Percentiles rank a stretch among this genome's conserved stretches.
Conservation (phyloP, 2,888 invertebrate genomes). For the Temnothorax rugatulus region DNA sequence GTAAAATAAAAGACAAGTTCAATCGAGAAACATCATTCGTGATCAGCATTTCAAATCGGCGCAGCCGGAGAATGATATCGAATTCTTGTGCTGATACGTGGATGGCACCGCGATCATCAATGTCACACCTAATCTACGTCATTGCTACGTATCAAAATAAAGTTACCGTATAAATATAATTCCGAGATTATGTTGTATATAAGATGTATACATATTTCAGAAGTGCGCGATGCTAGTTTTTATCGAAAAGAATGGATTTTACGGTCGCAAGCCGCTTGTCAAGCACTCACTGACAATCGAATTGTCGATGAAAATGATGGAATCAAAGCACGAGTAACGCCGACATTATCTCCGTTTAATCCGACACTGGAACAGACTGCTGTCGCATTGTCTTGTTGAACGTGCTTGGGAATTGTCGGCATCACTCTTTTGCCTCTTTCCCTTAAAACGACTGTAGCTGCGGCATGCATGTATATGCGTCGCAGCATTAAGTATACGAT, state of each 20-base stretch:
- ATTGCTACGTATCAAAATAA: slow-evolving; percentile 60
- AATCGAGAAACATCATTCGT: not conserved
- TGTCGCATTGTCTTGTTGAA: not conserved
- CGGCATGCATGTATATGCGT: too few species aligned
- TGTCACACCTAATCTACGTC: slow-evolving; percentile 57
- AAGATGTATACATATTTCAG: not conserved
- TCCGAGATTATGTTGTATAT: slow-evolving; percentile 10
- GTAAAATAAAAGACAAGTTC: not conserved
- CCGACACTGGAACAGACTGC: slow-evolving; percentile 56
- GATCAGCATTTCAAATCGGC: not conserved
- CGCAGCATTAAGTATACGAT: too few species aligned
- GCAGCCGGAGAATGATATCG: not conserved
- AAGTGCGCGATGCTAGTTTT: not conserved
- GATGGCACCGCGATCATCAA: not conserved
- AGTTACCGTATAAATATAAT: slow-evolving; percentile 5
- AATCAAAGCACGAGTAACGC: slow-evolving; percentile 18
- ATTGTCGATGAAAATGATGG: not conserved
- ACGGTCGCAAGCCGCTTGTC: not conserved
- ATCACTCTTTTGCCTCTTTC: too few species aligned
- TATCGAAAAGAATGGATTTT: slow-evolving; percentile 25
- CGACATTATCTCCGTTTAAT: slow-evolving; percentile 61
- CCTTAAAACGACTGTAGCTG: too few species aligned
- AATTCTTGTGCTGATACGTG: not conserved
- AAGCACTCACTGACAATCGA: slow-evolving; percentile 38
- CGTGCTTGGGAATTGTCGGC: too few species aligned